Evolutionary conservation across 2,113 vertebrate genomes (phyloP).

Genomic region (Thamnaconus septentrionalis): DNA sequence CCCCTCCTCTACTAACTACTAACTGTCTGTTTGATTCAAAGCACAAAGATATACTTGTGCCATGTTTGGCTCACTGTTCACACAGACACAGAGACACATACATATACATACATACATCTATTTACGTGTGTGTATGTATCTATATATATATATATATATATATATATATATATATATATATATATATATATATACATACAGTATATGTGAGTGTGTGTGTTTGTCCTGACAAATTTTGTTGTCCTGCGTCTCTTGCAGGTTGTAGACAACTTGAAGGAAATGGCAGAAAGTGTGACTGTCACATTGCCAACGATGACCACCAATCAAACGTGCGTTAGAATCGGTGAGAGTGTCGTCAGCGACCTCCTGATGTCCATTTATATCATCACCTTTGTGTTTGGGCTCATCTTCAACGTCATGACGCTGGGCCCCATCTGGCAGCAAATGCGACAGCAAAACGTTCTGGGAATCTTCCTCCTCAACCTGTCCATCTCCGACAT

Average conservation of each 20-base stretch:
- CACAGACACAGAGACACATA: too few species aligned
- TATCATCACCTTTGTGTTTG: conserved; percentile 72
- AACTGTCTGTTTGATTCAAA: too few species aligned
- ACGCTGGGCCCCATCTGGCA: conserved; percentile 73
- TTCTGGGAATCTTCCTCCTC: conserved; percentile 78
- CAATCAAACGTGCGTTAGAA: conserved; percentile 49
- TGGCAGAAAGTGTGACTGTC: conserved; percentile 33
- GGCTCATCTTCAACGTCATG: conserved; percentile 70
- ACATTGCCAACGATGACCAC: background rate
- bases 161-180: too few species aligned
- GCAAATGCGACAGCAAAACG: conserved; percentile 70
- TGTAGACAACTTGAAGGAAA: conserved; percentile 1
- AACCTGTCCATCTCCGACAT: conserved; percentile 76
- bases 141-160: too few species aligned
- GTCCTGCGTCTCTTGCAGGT: conserved; percentile 21
- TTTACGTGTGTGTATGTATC: too few species aligned
- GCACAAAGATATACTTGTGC: too few species aligned
- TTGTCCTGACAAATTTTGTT: background rate
- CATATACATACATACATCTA: too few species aligned
- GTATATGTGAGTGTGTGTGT: too few species aligned
- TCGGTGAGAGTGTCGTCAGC: conserved; percentile 26
- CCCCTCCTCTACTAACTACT: too few species aligned
- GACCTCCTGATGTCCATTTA: conserved; percentile 72
- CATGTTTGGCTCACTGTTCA: too few species aligned
- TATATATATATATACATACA: too few species aligned